phyloP scores from a whole-genome alignment of 2,113 vertebrate species.

The Hippolais icterina region DNA sequence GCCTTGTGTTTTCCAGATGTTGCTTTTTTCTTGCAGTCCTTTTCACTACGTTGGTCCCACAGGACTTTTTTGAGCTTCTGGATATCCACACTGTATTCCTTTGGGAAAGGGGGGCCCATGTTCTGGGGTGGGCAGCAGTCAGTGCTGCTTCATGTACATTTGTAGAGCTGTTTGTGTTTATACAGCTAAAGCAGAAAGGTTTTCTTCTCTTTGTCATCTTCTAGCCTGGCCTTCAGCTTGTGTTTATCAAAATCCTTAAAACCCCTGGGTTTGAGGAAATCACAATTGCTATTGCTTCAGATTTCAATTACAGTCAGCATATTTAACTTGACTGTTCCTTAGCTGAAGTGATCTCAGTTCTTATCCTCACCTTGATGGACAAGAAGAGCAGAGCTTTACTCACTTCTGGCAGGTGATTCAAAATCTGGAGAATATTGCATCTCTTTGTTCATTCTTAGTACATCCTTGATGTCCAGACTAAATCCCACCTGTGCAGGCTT shows the following conservation, averaged over 20 bases:
- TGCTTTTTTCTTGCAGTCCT: neutral
- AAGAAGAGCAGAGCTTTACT: neutral
- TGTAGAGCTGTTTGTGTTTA: neutral
- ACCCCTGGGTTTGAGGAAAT: neutral
- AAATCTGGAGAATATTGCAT: accelerated
- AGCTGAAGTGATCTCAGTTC: neutral
- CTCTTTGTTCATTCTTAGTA: neutral
- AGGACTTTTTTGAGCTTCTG: neutral
- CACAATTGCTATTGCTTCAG: neutral
- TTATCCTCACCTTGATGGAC: neutral
- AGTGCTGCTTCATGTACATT: neutral
- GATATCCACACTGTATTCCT: neutral
- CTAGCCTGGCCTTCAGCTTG: neutral
- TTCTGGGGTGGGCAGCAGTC: neutral
- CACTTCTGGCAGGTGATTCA: neutral
- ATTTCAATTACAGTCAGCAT: neutral
- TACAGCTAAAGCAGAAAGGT: neutral
- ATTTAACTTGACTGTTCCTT: neutral
- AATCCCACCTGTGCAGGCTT: neutral
- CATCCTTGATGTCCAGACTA: neutral
- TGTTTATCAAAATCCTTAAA: neutral
- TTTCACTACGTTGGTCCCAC: neutral
- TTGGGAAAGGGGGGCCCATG: neutral
- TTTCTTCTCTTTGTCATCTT: neutral
- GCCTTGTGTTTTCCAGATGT: neutral